These are phyloP conservation scores for Pterocles burchelli DNA, from an alignment of 2,113 vertebrate species.

Conservation along the genomic window DNA sequence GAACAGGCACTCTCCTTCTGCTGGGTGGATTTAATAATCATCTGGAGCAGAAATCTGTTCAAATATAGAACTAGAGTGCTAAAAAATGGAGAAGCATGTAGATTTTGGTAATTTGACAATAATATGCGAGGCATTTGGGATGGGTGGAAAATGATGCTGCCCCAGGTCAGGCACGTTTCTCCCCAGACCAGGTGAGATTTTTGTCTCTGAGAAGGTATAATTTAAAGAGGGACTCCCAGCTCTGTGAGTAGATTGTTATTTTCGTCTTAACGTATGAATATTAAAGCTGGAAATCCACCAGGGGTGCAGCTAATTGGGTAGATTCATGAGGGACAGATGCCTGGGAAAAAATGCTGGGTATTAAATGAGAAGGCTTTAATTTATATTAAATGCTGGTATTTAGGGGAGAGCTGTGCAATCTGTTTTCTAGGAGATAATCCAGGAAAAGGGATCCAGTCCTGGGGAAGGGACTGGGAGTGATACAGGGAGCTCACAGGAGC, in stretches of 20 bases:
- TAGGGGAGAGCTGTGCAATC: not conserved
- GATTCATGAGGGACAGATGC: not conserved
- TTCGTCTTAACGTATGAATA: not conserved
- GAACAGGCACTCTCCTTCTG: not conserved
- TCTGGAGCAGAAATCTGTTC: not conserved
- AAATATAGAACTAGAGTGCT: too few species aligned
- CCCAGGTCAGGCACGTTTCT: not conserved
- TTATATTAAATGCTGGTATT: accelerated
- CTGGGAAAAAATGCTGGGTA: not conserved
- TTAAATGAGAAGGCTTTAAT: not conserved
- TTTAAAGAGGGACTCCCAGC: not conserved
- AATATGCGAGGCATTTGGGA: not conserved
- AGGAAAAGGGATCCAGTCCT: not conserved
- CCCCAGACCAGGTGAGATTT: not conserved
- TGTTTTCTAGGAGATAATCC: not conserved
- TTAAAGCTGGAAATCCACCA: not conserved
- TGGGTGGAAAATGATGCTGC: not conserved
- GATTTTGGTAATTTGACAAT: not conserved
- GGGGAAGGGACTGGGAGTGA: not conserved
- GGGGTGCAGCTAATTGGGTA: not conserved
- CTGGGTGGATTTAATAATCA: not conserved
- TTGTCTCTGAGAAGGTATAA: not conserved
- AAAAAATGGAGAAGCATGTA: accelerated
- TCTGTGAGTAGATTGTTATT: not conserved
- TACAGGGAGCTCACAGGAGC: accelerated